A percentile compares a stretch with the other conserved stretches of the same genome.
phyloP scores from a whole-genome alignment of 2,113 vertebrate species.

The Paraplagusia blochii region DNA sequence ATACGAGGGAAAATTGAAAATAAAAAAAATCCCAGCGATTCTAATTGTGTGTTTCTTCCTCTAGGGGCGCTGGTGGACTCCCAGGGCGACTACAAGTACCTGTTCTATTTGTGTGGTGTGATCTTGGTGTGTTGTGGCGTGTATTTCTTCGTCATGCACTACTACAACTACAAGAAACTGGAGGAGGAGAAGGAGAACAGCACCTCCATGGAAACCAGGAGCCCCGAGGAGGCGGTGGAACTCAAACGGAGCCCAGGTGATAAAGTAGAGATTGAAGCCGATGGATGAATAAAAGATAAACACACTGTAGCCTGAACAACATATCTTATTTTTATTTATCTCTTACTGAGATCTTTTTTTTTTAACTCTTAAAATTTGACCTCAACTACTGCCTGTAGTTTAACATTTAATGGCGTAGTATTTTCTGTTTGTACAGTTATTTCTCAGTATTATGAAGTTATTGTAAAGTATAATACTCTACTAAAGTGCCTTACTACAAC shows the following conservation, averaged over 20 bases:
- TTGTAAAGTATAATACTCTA: background rate
- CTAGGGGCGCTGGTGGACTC: slow-evolving; percentile 79
- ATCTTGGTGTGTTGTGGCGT: slow-evolving; percentile 78
- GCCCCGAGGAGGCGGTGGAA: slow-evolving; percentile 39
- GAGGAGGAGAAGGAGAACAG: slow-evolving; percentile 68
- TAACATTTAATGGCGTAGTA: slow-evolving; percentile 13
- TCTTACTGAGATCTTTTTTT: background rate
- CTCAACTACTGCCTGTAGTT: slow-evolving; percentile 3
- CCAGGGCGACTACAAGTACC: slow-evolving; percentile 81
- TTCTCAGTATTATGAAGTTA: background rate
- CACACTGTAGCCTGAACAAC: background rate
- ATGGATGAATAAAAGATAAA: slow-evolving; percentile 10
- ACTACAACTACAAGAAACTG: slow-evolving; percentile 80
- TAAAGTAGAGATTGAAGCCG: slow-evolving; percentile 15
- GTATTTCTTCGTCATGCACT: slow-evolving; percentile 84
- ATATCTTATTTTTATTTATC: slow-evolving; percentile 4
- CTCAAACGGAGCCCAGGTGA: slow-evolving; percentile 36
- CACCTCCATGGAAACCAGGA: slow-evolving; percentile 46
- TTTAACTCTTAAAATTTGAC: slow-evolving; percentile 9
- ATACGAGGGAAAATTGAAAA: background rate
- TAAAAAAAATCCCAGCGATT: background rate
- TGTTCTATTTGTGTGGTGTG: slow-evolving; percentile 79
- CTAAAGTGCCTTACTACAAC: background rate
- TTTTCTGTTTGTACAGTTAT: slow-evolving; percentile 15
- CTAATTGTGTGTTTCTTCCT: slow-evolving; percentile 40